A percentile compares a stretch with the other conserved stretches of the same genome.
phyloP scores from a whole-genome alignment of 2,113 vertebrate genomes.

The Fulica atra region DNA sequence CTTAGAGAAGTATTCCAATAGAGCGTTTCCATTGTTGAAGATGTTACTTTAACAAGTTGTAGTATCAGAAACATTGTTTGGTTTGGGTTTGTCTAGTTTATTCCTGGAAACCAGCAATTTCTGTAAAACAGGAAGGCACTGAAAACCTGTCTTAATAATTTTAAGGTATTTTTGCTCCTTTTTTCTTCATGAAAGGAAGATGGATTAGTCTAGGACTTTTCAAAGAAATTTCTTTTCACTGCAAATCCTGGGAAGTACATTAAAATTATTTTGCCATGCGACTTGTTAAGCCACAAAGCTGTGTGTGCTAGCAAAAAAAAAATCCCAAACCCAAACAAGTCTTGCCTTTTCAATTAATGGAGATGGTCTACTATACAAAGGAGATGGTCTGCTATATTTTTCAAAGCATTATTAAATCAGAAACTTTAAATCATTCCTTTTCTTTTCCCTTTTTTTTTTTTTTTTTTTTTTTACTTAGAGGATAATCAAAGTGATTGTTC shows the following conservation, averaged over 20 bases:
- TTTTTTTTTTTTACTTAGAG: constrained; percentile 11
- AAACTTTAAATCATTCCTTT: neutral
- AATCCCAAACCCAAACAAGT: neutral
- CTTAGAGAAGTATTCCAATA: neutral
- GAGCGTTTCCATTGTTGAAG: neutral
- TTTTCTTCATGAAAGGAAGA: neutral
- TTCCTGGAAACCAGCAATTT: neutral
- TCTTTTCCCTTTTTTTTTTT: neutral
- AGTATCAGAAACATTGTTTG: neutral
- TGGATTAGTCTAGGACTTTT: neutral
- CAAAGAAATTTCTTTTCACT: neutral
- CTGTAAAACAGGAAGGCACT: neutral
- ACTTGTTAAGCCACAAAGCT: neutral
- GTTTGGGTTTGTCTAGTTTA: neutral
- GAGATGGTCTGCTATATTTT: neutral
- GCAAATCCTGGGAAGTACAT: neutral
- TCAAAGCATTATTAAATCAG: neutral
- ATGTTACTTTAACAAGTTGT: neutral
- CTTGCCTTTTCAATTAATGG: neutral
- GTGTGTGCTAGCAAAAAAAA: neutral
- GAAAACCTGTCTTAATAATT: neutral
- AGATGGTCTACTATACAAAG: neutral
- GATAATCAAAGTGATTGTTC: constrained; percentile 49
- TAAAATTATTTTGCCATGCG: neutral
- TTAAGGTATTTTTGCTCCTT: neutral